Evolutionary conservation across 2,888 invertebrate genomes (phyloP), one percentile per base, ranked within the genome.

Genomic region (Cheilosia variabilis): DNA sequence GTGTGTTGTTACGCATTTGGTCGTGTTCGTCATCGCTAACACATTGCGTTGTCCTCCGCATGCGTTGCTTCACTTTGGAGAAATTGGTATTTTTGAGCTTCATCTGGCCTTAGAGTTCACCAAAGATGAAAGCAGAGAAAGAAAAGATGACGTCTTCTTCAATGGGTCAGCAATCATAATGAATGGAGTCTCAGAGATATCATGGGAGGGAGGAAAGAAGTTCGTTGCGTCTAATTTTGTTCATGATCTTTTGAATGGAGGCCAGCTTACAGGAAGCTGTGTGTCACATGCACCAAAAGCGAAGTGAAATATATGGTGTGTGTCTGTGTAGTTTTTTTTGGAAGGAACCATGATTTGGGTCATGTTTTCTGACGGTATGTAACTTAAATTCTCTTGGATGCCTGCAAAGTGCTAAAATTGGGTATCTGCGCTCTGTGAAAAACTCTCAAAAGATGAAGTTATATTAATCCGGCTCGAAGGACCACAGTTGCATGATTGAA

Each of bases 101-200:
- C 72, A 43, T 55, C 71, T 17, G 37, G 27, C 60, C 72, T 65
- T 34, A 55, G 63, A 53, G 62, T 79, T 68, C 57, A 73, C 68
- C 73, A 60, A 41, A 68, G 63, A 83, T 73, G 73, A 83, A 79
- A 73, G 83, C 72, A 50, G 27, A 45, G 52, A 66, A 65, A 77
- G 78, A 72, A 37, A 37, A 43, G 27, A 62, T 47, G 77, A 68
- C 43, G 47, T 58, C 66, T 58, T 52, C 27, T 57, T 75, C 78
- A 83, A 87, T 83, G 72, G 83, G 78, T 83, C 78, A 84, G 71
- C 73, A 79, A 76, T 58, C 68, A 31, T 81, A 75, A 58, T 65
- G 73, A 63, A 78, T 73, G 41, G 47, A 69, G 65, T n/a, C 31
- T 31, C 52, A 47, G 57, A 79, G 52, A 34, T 10, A 19, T 52